Base-by-base conservation (phyloP, 2,888 invertebrate species). In the Drosophila meridionalis region DNA sequence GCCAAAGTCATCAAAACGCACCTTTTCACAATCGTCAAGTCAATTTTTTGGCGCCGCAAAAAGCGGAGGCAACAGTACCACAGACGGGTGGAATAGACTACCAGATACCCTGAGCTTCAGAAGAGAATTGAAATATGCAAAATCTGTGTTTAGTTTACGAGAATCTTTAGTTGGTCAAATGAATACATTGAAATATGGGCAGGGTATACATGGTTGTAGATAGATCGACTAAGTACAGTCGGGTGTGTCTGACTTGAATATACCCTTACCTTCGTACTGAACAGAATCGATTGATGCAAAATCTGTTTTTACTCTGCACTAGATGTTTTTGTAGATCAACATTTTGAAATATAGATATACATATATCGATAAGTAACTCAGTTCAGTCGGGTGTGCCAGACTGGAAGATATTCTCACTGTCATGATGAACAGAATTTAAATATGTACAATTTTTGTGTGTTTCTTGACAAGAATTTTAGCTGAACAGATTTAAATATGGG, bases 21-120 rank as follows among this genome's bases (percentile, higher is more conserved):
- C 82, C 82, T 82, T 84, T 79, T 38, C 78, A 53, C 60, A 60
- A 75, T 67, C 69, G 58, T 57, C 69, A 20, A 61, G 64, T 40
- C 32, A 52, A 36, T 34, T 64, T 74, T 80, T 81, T 81, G 79
- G 72, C 78, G 79, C 69, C 69, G 43, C 45, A 58, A 64, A 55
- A 56, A 67, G n/a, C 32, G 6, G 50, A 32, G 6, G 32, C 50
- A 32, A 50, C 11, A 50, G 52, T 52, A n/a, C 32, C 9, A 2
- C 20, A 34, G 32, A 3, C 6, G 34, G 52, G 11, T 52, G 52
- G 34, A 34, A 11, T 34, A 7, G n/a, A 52, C 34, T 34, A 12
- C 0, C 0, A 52, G 34, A 52, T 52, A 26, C 52, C 52, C 34
- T 47, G 9, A 11, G 7, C 12, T 47, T 1, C 2, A 6, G 11